Conservation (phyloP, 2,797 vertebrate genomes). For the Pangasius djambal region DNA sequence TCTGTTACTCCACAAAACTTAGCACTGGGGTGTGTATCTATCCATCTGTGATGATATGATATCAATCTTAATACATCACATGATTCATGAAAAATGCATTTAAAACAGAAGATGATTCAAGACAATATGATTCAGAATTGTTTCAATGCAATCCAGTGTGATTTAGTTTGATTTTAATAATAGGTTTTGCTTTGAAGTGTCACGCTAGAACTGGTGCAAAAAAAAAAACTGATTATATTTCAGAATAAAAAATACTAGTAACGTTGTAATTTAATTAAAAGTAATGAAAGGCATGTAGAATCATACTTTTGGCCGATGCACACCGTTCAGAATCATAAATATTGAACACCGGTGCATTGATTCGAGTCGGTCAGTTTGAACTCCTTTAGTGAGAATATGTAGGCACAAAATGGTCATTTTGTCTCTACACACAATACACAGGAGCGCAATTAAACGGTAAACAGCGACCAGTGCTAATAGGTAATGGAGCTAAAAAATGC, state of each 20-base stretch:
- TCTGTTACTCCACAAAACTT: neutral
- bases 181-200: neutral
- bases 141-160: neutral
- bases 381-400: neutral
- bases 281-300: neutral
- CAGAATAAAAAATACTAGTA: neutral
- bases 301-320: neutral
- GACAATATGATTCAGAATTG: neutral
- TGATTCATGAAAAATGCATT: neutral
- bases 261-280: neutral
- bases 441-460: conserved; percentile 41
- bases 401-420: conserved; percentile 18
- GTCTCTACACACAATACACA: conserved; percentile 44
- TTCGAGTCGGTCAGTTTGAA: neutral
- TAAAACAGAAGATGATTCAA: neutral
- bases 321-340: conserved; percentile 1
- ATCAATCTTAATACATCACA: neutral
- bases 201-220: too few relatives aligned
- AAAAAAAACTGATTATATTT: too few relatives aligned
- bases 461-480: conserved; percentile 41
- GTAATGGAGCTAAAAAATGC: conserved; percentile 47
- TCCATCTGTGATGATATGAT: neutral
- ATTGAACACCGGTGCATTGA: neutral
- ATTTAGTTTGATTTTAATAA: neutral
- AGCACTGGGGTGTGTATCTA: neutral